Base-by-base conservation (phyloP, 1,140 invertebrate species). In the Neelides sp. region DNA sequence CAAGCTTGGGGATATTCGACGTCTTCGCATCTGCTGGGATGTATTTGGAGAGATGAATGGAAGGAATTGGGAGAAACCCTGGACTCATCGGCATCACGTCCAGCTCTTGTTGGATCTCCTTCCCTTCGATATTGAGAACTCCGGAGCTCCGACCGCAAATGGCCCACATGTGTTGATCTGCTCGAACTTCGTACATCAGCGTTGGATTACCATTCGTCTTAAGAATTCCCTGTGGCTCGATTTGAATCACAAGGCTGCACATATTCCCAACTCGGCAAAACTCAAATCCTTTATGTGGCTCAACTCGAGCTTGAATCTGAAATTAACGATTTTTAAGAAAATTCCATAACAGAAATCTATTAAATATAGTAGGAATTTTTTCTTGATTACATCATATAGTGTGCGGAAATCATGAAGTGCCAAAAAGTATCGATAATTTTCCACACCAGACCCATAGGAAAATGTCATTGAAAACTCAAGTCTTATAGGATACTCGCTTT, bases 121-220 rank as follows among this genome's bases (percentile, higher is more conserved):
- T 71, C 10, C 68, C 65, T 55, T 85, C 83, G 67, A 90, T 76
- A 7, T 77, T 82, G 40, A 91, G 77, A 13, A 91, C 83, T 42
- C 85, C 87, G 82, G 58, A 3, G n/a, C n/a, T n/a, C 52, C 83
- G 74, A 34, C 88, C 88, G 64, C 85, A 85, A 12, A 94, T 81
- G 3, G 85, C 88, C 90, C 91, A 94, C 72, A 89, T 79, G 22
- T 80, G 82, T 65, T 87, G 85, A 69, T 93, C 89, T 23, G 83
- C 84, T 26, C 90, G 67, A 7, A 94, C 85, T 67, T 94, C 88
- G 65, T 94, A 94, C 84, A 92, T 92, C 1, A 94, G 72, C 55
- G 83, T 80, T 48, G 52, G 54, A 20, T 63, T 57, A 4, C 48
- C 43, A 1, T 52, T 22, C 43, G 69, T 63, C 61, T 65, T 48